phyloP scores from a whole-genome alignment of 2,113 vertebrate species.

The Chrysemys picta region DNA sequence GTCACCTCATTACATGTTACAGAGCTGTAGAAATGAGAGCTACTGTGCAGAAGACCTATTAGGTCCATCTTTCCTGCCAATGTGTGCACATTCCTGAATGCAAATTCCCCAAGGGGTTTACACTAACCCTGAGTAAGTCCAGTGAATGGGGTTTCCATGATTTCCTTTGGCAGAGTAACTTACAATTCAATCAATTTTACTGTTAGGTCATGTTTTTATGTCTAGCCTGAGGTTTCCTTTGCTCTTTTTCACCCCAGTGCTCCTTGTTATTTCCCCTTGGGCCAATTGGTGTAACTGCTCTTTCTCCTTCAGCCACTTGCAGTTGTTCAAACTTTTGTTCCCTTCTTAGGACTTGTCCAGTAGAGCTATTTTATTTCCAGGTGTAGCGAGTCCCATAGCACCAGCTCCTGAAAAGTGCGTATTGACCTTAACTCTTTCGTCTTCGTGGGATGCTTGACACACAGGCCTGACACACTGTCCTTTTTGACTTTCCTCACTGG shows the following conservation, averaged over 20 bases:
- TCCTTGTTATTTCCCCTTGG: constrained; percentile 33
- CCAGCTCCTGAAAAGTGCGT: accelerated
- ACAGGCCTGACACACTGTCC: not conserved
- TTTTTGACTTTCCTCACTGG: not conserved
- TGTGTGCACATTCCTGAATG: not conserved
- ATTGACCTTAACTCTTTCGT: not conserved
- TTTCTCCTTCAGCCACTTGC: not conserved
- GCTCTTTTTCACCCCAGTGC: constrained; percentile 45
- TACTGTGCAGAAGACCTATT: not conserved
- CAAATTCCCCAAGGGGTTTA: accelerated
- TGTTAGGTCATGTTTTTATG: constrained; percentile 31
- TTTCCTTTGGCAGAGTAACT: constrained; percentile 64
- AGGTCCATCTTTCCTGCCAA: not conserved
- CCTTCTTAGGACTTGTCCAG: not conserved
- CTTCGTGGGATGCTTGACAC: not conserved
- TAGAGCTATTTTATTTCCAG: accelerated
- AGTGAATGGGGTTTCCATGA: not conserved
- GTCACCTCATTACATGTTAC: not conserved
- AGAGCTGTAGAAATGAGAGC: not conserved
- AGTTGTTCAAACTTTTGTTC: not conserved
- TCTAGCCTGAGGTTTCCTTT: constrained; percentile 52
- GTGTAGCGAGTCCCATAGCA: not conserved
- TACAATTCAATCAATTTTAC: constrained; percentile 29
- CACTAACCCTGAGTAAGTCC: not conserved
- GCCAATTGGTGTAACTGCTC: not conserved